Evolutionary conservation across 2,797 vertebrate genomes (phyloP), one percentile per base, ranked within the genome.

Genomic region (Neolamprologus multifasciatus): DNA sequence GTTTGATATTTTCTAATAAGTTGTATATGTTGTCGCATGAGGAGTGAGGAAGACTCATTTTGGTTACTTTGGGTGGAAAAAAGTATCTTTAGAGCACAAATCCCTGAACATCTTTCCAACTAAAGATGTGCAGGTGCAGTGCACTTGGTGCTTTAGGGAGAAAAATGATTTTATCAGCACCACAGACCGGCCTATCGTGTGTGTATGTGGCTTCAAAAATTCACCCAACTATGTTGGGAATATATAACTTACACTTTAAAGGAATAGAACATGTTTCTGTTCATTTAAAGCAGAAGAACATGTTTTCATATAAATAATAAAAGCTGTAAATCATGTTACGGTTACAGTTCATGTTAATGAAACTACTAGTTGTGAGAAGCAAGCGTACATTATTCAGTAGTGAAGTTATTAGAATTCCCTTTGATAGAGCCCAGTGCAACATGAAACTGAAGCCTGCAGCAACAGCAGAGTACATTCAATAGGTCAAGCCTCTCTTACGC

Each of bases 301-400:
- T 8, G 5, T 50, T 19, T 82, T 80, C 5, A 62, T 74, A 79
- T 80, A 17, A 86, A 87, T 79, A 57, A 74, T 81, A 78, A 52
- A 81, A 69, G 19, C 11, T 82, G 51, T 79, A 80, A 86, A 85
- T 74, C 76, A 76, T 69, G 57, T 83, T 64, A 62, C 16, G 7
- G 50, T 67, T 54, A 52, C 8, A 5, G 12, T 77, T 83, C 21
- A 57, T 77, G 29, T 52, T 84, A 71, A 82, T 87, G 55, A 85
- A 91, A 88, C 78, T 52, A 80, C 74, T 21, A 51, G 84, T 77
- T 67, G 55, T 45, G 23, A 84, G 76, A 80, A 78, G 79, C 67
- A 52, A 67, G 59, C 9, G 21, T 87, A 77, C 51, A 87, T 88
- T 87, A 89, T 86, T 90, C 38, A 91, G 12, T 33, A 83, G 13